Percentiles rank a stretch among this genome's conserved stretches.
Evolutionary conservation across 2,888 invertebrate genomes (phyloP).

Genomic region (Herminia tarsipennalis): DNA sequence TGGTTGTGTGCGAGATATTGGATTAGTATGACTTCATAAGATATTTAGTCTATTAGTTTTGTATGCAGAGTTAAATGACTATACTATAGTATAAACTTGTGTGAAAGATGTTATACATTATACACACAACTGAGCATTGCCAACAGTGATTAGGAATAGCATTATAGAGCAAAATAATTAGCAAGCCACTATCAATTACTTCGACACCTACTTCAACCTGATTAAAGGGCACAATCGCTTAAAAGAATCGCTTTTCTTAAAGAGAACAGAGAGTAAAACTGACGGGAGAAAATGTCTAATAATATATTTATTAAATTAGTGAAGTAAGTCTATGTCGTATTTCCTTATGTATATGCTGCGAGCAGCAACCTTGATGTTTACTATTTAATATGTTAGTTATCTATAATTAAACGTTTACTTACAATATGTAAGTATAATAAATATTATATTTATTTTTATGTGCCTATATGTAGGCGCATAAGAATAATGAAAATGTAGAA

Average conservation of each 20-base stretch:
- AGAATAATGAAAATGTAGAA: conserved; percentile 5
- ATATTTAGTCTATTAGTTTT: conserved; percentile 11
- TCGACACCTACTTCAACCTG: conserved; percentile 13
- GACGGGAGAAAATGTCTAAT: conserved; percentile 16
- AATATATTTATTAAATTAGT: conserved; percentile 32
- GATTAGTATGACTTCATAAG: conserved; percentile 7
- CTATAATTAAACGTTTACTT: conserved; percentile 16
- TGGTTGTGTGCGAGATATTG: conserved; percentile 20
- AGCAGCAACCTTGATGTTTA: conserved; percentile 10
- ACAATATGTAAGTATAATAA: conserved; percentile 1
- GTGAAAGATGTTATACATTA: conserved; percentile 8
- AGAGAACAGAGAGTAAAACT: conserved; percentile 14
- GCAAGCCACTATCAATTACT: conserved; percentile 5
- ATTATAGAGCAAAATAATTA: conserved; percentile 3
- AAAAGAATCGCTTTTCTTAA: conserved; percentile 4
- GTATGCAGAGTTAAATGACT: conserved; percentile 12
- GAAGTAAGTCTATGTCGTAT: conserved; percentile 17
- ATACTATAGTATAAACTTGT: conserved; percentile 3
- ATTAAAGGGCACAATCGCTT: conserved; percentile 9
- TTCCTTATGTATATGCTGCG: conserved; percentile 13
- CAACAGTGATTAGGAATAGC: not conserved
- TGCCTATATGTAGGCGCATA: not conserved
- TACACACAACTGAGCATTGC: conserved; percentile 1
- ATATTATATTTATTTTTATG: too few species aligned
- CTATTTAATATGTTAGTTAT: conserved; percentile 12